Evolutionary conservation across 1,140 invertebrate genomes (phyloP), one percentile per base, ranked within the genome.

Genomic region (Drosophila kohkoa): DNA sequence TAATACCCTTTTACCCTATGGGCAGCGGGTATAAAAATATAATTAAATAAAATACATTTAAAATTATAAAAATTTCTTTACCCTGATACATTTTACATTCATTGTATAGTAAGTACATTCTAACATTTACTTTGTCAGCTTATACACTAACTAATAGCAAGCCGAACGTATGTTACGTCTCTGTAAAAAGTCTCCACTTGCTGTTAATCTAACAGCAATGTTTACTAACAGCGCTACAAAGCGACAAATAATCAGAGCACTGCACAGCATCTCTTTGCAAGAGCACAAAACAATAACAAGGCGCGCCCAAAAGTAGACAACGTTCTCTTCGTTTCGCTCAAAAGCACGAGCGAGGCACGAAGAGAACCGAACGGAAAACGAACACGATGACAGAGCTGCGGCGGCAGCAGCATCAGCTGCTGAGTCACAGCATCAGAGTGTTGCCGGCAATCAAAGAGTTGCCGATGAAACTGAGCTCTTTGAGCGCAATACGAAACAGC

Each of bases 371-470:
- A 38, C 25, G 41, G 54, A 73, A 25, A 62, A 60, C 66, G 63
- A 75, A 41, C 41, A 59, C 67, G 67, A 52, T 45, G 70, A 11
- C 25, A 35, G 67, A 49, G 32, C 57, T 46, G 41, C 6, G 48
- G 13, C 64, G 16, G 41, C 57, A 55, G 41, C 6, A 49, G 13
- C 64, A 32, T 51, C 48, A 60, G 58, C 43, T 30, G 58, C 60
- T 57, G 54, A 57, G 16, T 45, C 35, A 58, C 63, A 74, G 64
- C 38, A 59, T 74, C 71, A 11, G 35, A 25, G 20, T 25, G 20
- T 25, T 45, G 38, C 52, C 59, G 77, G 59, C 77, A 58, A 25
- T 75, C 58, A 85, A 81, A 85, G 85, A 89, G 83, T 81, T 81
- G 62, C 28, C 55, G 15, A 35, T 58, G 43, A 32, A 35, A 35